Percentiles rank a stretch among this genome's conserved stretches.
phyloP scores from a whole-genome alignment of 2,888 invertebrate genomes.

The Ashinkailepas kermadecensis region DNA sequence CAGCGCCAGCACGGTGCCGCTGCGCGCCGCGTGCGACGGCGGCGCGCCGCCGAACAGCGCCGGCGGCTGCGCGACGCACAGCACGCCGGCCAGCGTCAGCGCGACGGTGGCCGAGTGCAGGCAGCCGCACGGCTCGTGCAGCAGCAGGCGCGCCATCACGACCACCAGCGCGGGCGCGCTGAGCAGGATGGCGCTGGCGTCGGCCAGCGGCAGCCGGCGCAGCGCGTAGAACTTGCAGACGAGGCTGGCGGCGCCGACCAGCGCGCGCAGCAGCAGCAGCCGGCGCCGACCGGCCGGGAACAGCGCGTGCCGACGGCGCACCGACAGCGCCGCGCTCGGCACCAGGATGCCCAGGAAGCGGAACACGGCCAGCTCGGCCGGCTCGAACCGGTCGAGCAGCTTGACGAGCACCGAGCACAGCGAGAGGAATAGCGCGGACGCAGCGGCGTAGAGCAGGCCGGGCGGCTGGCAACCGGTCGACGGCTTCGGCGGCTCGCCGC shows the following conservation, averaged over 20 bases:
- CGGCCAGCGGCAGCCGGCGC: conserved; percentile 81
- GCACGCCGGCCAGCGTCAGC: conserved; percentile 74
- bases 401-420: conserved; percentile 86
- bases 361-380: conserved; percentile 80
- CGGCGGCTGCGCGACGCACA: conserved; percentile 79
- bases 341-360: conserved; percentile 77
- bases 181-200: conserved; percentile 84
- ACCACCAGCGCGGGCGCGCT: conserved; percentile 89
- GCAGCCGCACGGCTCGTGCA: conserved; percentile 79
- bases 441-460: conserved; percentile 70
- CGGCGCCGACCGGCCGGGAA: conserved; percentile 31
- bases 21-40: conserved; percentile 31
- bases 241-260: conserved; percentile 76
- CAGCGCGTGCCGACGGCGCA: conserved; percentile 24
- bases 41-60: conserved; percentile 59
- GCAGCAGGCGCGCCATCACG: conserved; percentile 54
- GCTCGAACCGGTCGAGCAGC: conserved; percentile 67
- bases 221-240: conserved; percentile 89
- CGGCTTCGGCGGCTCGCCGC: no score
- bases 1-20: conserved; percentile 73
- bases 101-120: conserved; percentile 76
- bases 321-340: conserved; percentile 61
- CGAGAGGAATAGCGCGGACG: conserved; percentile 83
- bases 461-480: background rate
- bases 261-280: conserved; percentile 61